Percentiles rank a stretch among this genome's conserved stretches.
phyloP scores from a whole-genome alignment of 2,888 invertebrate genomes.

The Venusia cambrica region DNA sequence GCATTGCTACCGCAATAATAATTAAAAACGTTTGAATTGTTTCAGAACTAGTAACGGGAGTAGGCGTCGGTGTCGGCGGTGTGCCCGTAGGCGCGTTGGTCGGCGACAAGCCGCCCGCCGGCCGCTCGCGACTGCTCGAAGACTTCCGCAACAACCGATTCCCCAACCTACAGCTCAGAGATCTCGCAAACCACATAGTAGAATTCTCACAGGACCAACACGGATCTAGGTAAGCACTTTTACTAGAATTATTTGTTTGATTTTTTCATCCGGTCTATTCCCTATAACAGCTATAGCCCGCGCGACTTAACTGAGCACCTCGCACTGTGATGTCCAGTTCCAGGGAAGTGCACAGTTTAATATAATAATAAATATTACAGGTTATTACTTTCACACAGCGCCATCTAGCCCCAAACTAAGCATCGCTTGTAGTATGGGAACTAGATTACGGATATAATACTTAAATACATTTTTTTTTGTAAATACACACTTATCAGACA shows the following conservation, averaged over 20 bases:
- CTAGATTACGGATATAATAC: too few species aligned
- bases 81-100: slow-evolving; percentile 61
- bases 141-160: slow-evolving; percentile 96
- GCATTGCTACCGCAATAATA: background rate
- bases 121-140: slow-evolving; percentile 94
- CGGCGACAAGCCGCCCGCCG: slow-evolving; percentile 80
- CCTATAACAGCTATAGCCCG: too few species aligned
- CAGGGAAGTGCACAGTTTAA: too few species aligned
- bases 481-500: too few species aligned
- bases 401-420: too few species aligned
- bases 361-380: too few species aligned
- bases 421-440: too few species aligned
- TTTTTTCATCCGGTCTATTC: too few species aligned
- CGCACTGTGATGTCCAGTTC: too few species aligned
- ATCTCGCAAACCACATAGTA: slow-evolving; percentile 98
- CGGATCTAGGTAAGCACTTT: slow-evolving; percentile 85
- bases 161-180: slow-evolving; percentile 93
- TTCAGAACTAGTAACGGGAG: slow-evolving; percentile 64
- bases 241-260: background rate
- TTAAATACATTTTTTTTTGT: too few species aligned
- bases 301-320: too few species aligned
- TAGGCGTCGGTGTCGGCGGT: slow-evolving; percentile 45
- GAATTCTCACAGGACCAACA: slow-evolving; percentile 99
- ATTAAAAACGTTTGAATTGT: slow-evolving; percentile 12
- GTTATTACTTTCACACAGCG: too few species aligned